Evolutionary conservation across 2,888 invertebrate species (phyloP), one percentile per base, ranked within the genome.

Genomic region (Mythimna albipuncta): DNA sequence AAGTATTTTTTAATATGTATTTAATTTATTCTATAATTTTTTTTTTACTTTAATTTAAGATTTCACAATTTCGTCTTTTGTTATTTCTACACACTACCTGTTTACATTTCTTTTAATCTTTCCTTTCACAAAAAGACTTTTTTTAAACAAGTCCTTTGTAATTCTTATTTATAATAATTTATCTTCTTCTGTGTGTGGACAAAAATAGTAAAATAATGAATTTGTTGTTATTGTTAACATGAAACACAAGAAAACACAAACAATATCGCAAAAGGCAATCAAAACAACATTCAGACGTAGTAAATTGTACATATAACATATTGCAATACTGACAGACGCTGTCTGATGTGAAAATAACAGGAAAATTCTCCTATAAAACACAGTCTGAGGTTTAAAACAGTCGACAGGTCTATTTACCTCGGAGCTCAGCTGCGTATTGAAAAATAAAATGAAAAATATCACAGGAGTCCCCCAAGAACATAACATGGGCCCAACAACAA

Each of bases 381-480:
- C 52, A 44, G 38, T 64, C 57, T 61, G 59, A 54, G 63, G 59
- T 69, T 68, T 73, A 72, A 58, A 72, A 65, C 21, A 58, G 38
- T 21, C 52, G 82, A 76, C 85, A 85, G 68, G 64, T 82, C 62
- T 75, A 77, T 86, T 86, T 82, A 79, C 74, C 52, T 76, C 13
- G 55, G 69, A 66, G 62, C 77, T 58, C 77, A 77, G 81, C 69
- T 77, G 83, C 59, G 75, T 67, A 75, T 78, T 74, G 77, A 77
- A 79, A 85, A 80, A 75, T 70, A 77, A 82, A 82, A 86, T 80
- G 84, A 80, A 79, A 84, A 83, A 83, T 86, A 81, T 68, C 64
- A 73, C 66, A 67, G 41, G 57, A 61, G 59, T 63, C 62, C 77
- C 69, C 66, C 44, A 69, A 76, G 68, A 72, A 77, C 64, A 71